Base-by-base conservation (phyloP, 2,888 invertebrate species). In the Autographa pulchrina region DNA sequence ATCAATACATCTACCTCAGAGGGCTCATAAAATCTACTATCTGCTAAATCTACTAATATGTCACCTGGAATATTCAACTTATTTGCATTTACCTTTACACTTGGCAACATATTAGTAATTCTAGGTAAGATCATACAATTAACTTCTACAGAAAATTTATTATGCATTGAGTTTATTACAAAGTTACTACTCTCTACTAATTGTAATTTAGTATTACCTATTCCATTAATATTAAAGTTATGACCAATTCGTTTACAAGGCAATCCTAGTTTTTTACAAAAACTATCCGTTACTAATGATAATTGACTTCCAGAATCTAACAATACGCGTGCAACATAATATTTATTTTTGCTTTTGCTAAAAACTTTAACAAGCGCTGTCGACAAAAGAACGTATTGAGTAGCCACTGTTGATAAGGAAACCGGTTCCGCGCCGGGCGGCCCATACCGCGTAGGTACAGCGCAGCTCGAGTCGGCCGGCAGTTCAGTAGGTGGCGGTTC, bases 261-360 rank as follows among this genome's bases (percentile, higher is more conserved):
- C 43, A 43, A 43, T 43, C 43, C 43, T 43, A 43, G 16, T 43
- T 43, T 43, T 1, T 43, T 43, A 43, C 64, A 60, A 52, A 56
- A 64, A 20, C 41, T 18, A 25, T 60, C 35, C 0, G 64, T 63
- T 64, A 64, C 63, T 48, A 68, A 16, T 20, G 68, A 68, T 0
- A 63, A 32, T 25, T 63, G 63, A 59, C 68, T 68, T 20, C 68
- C 68, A 13, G 58, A 63, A 59, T 68, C 58, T 52, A 68, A 68
- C 20, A 68, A 56, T 62, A 7, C 69, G 38, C 69, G 63, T 20
- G 59, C 69, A 35, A 52, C 38, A 59, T 64, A 54, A 60, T 69
- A 14, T 13, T 69, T 48, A 66, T 25, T 32, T 62, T n/a, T 25
- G 13, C 32, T 62, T 63, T 13, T 31, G 25, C 18, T 63, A 59